Evolutionary conservation across 2,797 vertebrate genomes (phyloP).

Genomic region (Microhierax caerulescens): DNA sequence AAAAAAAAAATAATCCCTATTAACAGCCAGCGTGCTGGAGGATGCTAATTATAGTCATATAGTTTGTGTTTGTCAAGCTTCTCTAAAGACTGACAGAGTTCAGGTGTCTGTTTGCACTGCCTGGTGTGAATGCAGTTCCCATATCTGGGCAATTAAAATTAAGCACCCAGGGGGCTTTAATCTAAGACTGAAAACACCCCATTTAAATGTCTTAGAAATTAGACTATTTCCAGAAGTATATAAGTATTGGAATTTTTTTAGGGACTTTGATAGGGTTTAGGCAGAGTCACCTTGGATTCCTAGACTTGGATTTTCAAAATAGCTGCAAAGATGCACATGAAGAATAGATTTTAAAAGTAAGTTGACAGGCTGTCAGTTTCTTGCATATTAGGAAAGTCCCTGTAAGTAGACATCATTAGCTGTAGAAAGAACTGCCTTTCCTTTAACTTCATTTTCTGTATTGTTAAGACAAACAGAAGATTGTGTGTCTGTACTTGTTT

Average conservation of each 20-base stretch:
- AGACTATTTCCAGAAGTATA: background rate
- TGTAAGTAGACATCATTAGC: background rate
- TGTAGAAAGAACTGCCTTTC: background rate
- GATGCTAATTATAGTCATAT: background rate
- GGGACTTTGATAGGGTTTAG: background rate
- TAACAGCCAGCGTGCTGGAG: background rate
- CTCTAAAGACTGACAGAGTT: background rate
- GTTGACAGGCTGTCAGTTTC: background rate
- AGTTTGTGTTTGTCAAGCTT: background rate
- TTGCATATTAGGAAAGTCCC: background rate
- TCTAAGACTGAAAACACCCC: background rate
- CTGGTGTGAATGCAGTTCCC: background rate
- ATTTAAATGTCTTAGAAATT: conserved; percentile 1
- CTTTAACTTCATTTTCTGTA: background rate
- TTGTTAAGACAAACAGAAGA: background rate
- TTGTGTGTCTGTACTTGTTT: background rate
- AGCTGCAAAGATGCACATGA: background rate
- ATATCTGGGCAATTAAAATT: background rate
- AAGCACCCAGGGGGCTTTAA: background rate
- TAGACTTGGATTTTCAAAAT: background rate
- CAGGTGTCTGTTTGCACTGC: background rate
- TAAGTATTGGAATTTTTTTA: background rate
- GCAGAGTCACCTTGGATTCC: background rate
- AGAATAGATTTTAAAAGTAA: background rate
- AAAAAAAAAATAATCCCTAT: background rate